Conservation (phyloP, 2,113 vertebrate genomes). For the Falco punctatus region DNA sequence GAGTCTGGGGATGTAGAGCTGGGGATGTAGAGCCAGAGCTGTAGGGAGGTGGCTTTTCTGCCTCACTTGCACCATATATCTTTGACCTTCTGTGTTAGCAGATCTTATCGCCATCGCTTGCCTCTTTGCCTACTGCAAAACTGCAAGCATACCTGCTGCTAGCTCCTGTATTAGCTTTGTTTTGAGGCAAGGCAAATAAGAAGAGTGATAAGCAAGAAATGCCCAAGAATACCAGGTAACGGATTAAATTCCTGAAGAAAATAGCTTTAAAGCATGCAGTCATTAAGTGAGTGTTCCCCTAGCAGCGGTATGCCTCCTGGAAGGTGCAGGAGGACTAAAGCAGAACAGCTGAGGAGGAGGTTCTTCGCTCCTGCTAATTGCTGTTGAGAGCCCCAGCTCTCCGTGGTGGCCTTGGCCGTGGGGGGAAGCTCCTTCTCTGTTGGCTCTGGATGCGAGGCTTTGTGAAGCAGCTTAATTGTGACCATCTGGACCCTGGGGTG, state of each 20-base stretch:
- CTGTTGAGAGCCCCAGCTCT: background rate
- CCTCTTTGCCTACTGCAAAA: background rate
- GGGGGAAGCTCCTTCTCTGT: background rate
- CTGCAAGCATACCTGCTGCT: background rate
- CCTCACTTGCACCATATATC: background rate
- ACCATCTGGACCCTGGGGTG: background rate
- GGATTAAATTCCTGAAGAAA: background rate
- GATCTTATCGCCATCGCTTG: background rate
- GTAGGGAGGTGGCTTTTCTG: background rate
- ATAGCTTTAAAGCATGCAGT: fast-evolving
- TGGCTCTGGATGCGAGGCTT: background rate
- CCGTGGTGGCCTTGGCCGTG: background rate
- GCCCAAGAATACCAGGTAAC: background rate
- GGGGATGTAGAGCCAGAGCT: background rate
- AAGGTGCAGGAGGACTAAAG: background rate
- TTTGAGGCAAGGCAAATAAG: background rate
- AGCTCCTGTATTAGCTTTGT: background rate
- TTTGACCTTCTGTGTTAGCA: background rate
- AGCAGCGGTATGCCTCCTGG: background rate
- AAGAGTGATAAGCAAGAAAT: background rate
- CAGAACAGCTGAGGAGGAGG: background rate
- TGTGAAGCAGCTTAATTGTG: background rate
- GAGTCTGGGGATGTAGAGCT: background rate
- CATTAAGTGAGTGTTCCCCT: fast-evolving
- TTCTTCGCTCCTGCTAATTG: background rate